Evolutionary conservation across 2,888 invertebrate genomes (phyloP), one percentile per base, ranked within the genome.

Genomic region (Leptura quadrifasciata): DNA sequence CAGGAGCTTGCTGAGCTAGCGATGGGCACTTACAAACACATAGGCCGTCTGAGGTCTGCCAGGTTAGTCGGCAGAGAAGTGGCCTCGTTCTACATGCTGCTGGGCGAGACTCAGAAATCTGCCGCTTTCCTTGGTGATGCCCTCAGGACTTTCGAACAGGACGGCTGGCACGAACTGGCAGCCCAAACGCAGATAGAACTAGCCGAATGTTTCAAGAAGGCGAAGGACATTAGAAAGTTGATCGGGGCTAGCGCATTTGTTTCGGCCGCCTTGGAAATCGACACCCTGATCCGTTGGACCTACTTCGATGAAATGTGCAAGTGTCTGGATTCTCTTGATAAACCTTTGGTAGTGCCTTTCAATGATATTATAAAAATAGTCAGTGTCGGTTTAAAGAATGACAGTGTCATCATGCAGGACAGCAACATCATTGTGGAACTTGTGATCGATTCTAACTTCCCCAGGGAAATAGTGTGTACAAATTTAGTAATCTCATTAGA

Each of bases 1-100:
- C 79, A 93, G 91, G 98, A 98, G 89, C 89, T 98, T 76, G 96
- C 97, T 0, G 98, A 98, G 88, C 89, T 98, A 79, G 97, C 98
- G 0, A 97, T 98, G 93, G 97, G 98, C 69, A 98, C 98, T 0
- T 98, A 96, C 87, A 98, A 98, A 86, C 98, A 98, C 90, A 97
- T 98, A 79, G 95, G 91, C 10, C 89, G 91, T 8, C 90, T 93
- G 83, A 92, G 97, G 81, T 97, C 95, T 71, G 98, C 98, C 0
- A 93, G 97, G 57, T 91, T 95, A 63, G 96, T 98, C 74, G 98
- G 98, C 0, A 92, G 95, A 54, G 96, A 98, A 85, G 89, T 98
- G 65, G 97, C 98, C 0, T 93, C 94, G 27, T 98, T 98, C 88
- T 98, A 98, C 88, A 94, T 96, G 82, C 94, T 95, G 79, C 91